A percentile compares a stretch with the other conserved stretches of the same genome.
Evolutionary conservation across 2,113 vertebrate genomes (phyloP).

Genomic region (Cochlearius cochlearius): DNA sequence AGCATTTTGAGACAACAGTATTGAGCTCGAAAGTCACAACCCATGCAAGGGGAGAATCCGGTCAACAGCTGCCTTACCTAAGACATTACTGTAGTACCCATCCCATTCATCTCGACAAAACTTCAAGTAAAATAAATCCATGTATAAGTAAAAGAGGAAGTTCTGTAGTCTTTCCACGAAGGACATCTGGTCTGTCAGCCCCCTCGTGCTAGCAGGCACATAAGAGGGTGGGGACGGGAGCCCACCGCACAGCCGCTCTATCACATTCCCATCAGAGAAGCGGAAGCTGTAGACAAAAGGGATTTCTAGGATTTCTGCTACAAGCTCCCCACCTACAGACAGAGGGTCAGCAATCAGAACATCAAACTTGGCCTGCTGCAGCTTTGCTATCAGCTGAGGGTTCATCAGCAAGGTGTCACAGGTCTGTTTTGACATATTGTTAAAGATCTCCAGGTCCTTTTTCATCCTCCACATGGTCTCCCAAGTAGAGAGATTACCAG

Average conservation of each 20-base stretch:
- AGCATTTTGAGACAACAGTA: not conserved
- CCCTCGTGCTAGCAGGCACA: slow-evolving; percentile 45
- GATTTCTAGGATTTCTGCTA: slow-evolving; percentile 65
- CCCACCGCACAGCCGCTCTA: slow-evolving; percentile 54
- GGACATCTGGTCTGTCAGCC: slow-evolving; percentile 65
- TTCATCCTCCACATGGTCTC: slow-evolving; percentile 24
- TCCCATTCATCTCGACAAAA: slow-evolving; percentile 22
- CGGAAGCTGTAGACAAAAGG: slow-evolving; percentile 65
- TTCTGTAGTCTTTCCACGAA: slow-evolving; percentile 67
- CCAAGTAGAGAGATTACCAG: not conserved
- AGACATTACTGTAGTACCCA: slow-evolving; percentile 56
- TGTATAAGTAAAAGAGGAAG: slow-evolving; percentile 49
- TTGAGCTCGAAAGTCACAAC: not conserved
- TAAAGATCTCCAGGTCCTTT: not conserved
- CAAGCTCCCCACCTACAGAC: slow-evolving; percentile 34
- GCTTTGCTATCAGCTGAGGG: slow-evolving; percentile 35
- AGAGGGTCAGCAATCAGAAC: slow-evolving; percentile 68
- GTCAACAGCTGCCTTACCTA: slow-evolving; percentile 30
- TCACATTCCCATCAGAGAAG: slow-evolving; percentile 28
- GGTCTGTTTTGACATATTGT: not conserved
- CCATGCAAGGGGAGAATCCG: not conserved
- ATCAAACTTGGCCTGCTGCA: slow-evolving; percentile 63
- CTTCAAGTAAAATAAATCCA: slow-evolving; percentile 1
- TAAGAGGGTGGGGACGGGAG: slow-evolving; percentile 67
- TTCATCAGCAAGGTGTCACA: slow-evolving; percentile 58